Evolutionary conservation across 35 echinoderm and acorn worm genomes (phyloP).

Genomic region (Patiria miniata): DNA sequence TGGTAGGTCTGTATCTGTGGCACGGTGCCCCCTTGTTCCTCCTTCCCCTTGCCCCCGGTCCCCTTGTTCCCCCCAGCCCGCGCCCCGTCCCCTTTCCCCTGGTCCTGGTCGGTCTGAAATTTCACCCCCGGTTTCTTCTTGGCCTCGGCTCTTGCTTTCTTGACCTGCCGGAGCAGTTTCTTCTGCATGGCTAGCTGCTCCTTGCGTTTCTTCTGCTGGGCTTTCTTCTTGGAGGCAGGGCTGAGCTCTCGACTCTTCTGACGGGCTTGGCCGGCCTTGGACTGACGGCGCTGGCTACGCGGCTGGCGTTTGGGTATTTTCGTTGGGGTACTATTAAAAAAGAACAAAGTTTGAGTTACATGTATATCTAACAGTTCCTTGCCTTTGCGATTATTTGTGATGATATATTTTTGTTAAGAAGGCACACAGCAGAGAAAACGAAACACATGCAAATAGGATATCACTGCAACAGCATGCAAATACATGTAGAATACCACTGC

Average conservation of each 20-base stretch:
- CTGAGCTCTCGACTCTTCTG: constrained; percentile 11
- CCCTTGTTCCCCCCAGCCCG: constrained; percentile 11
- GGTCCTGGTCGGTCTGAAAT: constrained; percentile 56
- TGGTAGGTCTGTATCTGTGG: constrained; percentile 5
- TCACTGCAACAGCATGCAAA: no score
- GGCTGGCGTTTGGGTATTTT: background rate
- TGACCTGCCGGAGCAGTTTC: constrained; percentile 70
- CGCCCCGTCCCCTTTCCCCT: constrained; percentile 34
- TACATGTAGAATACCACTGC: no score
- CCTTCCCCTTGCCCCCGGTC: constrained; percentile 51
- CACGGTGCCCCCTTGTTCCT: background rate
- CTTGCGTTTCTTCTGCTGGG: constrained; percentile 65
- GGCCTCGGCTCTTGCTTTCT: constrained; percentile 59
- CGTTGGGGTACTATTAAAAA: background rate
- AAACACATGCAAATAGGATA: no score
- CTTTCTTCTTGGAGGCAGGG: constrained; percentile 73
- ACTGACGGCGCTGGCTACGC: background rate
- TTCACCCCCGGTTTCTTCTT: constrained; percentile 69
- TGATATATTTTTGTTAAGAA: no score
- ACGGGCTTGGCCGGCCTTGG: background rate
- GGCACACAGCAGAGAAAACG: no score
- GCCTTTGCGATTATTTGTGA: no score
- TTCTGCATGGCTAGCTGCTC: constrained; percentile 82
- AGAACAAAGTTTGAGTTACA: background rate
- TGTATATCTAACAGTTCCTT: no score